A percentile compares a stretch with the other conserved stretches of the same genome.
These are phyloP conservation scores for Pygocentrus nattereri DNA, from an alignment of 2,797 vertebrate species.

Conservation along the genomic window DNA sequence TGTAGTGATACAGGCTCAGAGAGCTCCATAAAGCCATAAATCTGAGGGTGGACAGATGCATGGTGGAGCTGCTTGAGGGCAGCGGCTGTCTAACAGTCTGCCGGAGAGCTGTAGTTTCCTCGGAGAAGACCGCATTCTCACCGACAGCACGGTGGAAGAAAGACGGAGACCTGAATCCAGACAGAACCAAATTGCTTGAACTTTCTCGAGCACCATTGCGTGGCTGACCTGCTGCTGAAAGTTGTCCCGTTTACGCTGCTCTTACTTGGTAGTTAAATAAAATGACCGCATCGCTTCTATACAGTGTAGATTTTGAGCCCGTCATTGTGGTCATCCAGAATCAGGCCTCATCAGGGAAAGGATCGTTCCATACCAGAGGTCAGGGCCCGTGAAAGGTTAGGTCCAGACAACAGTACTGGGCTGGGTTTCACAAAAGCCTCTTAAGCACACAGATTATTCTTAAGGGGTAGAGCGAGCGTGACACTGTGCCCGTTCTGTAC, in stretches of 20 bases:
- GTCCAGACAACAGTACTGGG: too few relatives aligned
- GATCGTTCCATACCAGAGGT: too few relatives aligned
- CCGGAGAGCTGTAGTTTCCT: not conserved
- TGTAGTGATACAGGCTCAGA: not conserved
- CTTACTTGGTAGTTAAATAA: not conserved
- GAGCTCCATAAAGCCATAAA: conserved; percentile 63
- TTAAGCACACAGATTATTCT: too few relatives aligned
- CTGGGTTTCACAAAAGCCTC: too few relatives aligned
- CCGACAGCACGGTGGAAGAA: not conserved
- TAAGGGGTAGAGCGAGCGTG: too few relatives aligned
- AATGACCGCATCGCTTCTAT: not conserved
- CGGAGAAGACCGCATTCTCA: not conserved
- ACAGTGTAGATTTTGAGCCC: not conserved
- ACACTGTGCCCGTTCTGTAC: too few relatives aligned
- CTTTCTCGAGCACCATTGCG: not conserved
- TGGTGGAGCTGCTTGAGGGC: conserved; percentile 48
- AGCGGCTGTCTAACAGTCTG: not conserved
- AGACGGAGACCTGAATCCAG: not conserved
- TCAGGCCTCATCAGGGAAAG: too few relatives aligned
- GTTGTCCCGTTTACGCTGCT: not conserved
- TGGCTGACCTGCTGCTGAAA: not conserved
- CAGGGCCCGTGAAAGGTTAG: too few relatives aligned
- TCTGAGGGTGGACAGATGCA: conserved; percentile 69
- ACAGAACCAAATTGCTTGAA: not conserved
- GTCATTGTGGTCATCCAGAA: not conserved